phyloP scores from a whole-genome alignment of 2,113 vertebrate species.

The Gavialis gangeticus region DNA sequence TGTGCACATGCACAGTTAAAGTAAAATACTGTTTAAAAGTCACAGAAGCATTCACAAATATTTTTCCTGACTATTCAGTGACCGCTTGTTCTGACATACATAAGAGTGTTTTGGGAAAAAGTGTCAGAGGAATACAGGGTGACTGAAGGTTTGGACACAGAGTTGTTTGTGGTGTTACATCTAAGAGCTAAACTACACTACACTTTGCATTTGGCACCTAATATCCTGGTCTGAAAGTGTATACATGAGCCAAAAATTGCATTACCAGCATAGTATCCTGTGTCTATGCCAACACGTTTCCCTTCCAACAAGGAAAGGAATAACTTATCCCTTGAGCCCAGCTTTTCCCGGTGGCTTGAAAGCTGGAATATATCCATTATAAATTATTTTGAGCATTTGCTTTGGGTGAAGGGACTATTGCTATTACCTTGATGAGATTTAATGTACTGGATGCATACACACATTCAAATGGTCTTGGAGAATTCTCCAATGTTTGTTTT shows the following conservation, averaged over 20 bases:
- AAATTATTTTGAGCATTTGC: conserved; percentile 19
- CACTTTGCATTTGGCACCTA: not conserved
- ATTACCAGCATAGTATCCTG: conserved; percentile 50
- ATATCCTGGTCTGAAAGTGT: not conserved
- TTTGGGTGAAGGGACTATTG: not conserved
- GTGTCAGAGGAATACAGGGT: not conserved
- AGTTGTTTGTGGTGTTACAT: conserved; percentile 4
- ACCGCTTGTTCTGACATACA: not conserved
- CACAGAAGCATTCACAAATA: not conserved
- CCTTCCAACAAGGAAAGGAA: conserved; percentile 34
- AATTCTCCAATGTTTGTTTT: no score
- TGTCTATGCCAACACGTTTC: conserved; percentile 31
- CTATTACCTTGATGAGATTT: conserved; percentile 39
- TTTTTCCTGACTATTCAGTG: conserved; percentile 12
- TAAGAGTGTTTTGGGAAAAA: not conserved
- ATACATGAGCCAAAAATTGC: conserved; percentile 59
- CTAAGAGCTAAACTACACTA: conserved; percentile 32
- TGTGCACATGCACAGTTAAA: not conserved
- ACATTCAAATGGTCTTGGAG: no score
- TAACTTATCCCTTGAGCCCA: conserved; percentile 16
- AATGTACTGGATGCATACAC: not conserved
- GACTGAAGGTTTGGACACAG: conserved; percentile 23
- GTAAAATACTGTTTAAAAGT: not conserved
- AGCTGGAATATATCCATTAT: not conserved
- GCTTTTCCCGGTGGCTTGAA: conserved; percentile 9